These are phyloP conservation scores for Noctua fimbriata DNA, from an alignment of 2,888 invertebrate species.

Conservation along the genomic window DNA sequence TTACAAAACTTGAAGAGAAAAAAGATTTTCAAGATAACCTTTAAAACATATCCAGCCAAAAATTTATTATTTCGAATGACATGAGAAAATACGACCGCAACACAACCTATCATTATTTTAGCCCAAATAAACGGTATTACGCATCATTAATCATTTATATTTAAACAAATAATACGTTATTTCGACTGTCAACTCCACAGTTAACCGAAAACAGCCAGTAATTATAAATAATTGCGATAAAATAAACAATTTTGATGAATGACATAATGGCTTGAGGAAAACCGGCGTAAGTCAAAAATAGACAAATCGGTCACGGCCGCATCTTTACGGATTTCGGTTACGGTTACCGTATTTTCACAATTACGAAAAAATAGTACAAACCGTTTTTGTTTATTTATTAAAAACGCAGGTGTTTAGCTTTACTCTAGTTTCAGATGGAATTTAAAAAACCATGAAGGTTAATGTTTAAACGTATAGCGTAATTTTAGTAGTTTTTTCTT, in stretches of 20 bases:
- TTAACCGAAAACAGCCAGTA: constrained; percentile 52
- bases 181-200: constrained; percentile 49
- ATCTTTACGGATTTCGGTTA: constrained; percentile 20
- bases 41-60: background rate
- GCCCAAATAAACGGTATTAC: constrained; percentile 17
- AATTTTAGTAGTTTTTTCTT: constrained; percentile 18
- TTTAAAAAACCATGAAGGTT: constrained; percentile 31
- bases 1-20: background rate
- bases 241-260: constrained; percentile 55
- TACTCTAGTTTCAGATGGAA: constrained; percentile 27
- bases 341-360: constrained; percentile 34
- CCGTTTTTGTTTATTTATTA: constrained; percentile 52
- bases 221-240: constrained; percentile 61
- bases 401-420: constrained; percentile 47
- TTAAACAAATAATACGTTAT: constrained; percentile 45
- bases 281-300: constrained; percentile 39
- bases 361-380: constrained; percentile 32
- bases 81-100: background rate
- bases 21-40: background rate
- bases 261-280: constrained; percentile 36
- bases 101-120: constrained; percentile 20
- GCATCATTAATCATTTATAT: constrained; percentile 51
- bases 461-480: constrained; percentile 10
- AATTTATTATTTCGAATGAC: constrained; percentile 26
- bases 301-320: constrained; percentile 61